Conservation (phyloP, 2,888 invertebrate genomes). For the Sympetrum striolatum region DNA sequence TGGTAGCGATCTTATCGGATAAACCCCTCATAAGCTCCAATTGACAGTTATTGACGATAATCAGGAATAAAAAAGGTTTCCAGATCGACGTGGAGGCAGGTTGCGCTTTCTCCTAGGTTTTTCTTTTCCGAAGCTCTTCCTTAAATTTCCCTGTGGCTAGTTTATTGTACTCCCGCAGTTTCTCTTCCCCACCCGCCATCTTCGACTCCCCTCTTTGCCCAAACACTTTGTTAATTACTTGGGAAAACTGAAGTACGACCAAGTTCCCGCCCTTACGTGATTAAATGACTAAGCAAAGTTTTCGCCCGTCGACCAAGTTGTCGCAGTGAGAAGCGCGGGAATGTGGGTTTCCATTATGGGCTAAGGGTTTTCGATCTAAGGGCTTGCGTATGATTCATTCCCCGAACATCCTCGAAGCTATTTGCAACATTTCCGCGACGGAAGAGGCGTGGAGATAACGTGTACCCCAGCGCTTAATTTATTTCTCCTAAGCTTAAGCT, state of each 20-base stretch:
- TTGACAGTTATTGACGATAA: too few relatives aligned
- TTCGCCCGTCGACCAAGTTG: background rate
- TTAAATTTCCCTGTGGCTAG: background rate
- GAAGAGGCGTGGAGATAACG: too few relatives aligned
- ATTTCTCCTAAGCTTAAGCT: too few relatives aligned
- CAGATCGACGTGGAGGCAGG: too few relatives aligned
- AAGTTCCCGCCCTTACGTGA: background rate
- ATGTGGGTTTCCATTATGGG: background rate
- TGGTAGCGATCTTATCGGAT: too few relatives aligned
- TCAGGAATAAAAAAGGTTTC: too few relatives aligned
- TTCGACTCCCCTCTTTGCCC: background rate
- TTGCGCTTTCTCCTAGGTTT: background rate
- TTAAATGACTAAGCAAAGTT: slow-evolving; percentile 13
- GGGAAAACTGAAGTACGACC: background rate
- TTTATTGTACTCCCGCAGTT: background rate
- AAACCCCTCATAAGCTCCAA: too few relatives aligned
- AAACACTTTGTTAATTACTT: slow-evolving; percentile 2
- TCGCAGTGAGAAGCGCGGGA: background rate
- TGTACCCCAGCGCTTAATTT: too few relatives aligned
- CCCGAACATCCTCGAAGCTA: background rate
- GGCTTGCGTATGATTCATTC: background rate
- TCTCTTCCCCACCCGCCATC: background rate
- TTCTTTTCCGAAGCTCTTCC: background rate
- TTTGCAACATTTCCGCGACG: background rate
- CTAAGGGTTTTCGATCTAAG: background rate